Conservation (phyloP, 2,113 vertebrate genomes). For the Odocoileus hemionus region DNA sequence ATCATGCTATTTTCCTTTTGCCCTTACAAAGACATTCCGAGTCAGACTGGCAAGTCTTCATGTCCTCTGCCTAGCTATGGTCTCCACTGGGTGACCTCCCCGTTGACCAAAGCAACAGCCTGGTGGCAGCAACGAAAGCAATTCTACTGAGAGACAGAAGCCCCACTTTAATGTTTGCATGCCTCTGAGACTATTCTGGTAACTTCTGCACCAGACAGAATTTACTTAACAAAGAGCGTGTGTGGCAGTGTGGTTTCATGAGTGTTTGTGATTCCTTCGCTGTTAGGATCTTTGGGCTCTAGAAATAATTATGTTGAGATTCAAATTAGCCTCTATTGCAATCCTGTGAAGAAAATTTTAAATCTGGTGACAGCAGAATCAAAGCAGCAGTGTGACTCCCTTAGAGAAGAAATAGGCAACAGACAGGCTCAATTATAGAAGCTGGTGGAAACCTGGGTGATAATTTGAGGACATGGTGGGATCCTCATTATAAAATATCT, state of each 20-base stretch:
- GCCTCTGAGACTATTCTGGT: background rate
- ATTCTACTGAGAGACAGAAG: background rate
- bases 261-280: background rate
- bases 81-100: background rate
- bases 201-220: background rate
- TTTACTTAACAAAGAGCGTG: background rate
- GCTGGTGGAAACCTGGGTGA: background rate
- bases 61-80: background rate
- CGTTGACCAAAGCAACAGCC: background rate
- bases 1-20: background rate
- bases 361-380: background rate
- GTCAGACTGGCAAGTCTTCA: background rate
- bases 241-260: background rate
- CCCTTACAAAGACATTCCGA: background rate
- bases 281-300: background rate
- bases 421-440: background rate
- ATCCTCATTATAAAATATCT: background rate
- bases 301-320: slow-evolving; percentile 37
- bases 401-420: background rate
- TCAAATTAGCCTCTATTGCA: background rate
- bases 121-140: too few relatives aligned
- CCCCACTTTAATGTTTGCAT: background rate
- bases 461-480: background rate
- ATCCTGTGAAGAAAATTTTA: background rate
- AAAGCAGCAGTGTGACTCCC: background rate